These are phyloP conservation scores for Steatornis caripensis DNA, from an alignment of 2,113 vertebrate species.

Conservation along the genomic window DNA sequence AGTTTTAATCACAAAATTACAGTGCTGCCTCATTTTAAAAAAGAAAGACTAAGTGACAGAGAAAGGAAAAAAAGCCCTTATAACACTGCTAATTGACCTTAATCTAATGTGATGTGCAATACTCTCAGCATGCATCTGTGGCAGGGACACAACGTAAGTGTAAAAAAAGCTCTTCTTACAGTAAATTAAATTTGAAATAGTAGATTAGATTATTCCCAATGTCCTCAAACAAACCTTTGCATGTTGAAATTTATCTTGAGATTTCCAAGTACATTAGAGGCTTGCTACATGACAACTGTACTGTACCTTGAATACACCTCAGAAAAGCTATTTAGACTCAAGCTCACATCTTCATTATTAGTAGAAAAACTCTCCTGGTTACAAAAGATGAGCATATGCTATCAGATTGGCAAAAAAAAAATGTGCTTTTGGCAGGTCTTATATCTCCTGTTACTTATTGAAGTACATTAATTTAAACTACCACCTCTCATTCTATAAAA, in stretches of 20 bases:
- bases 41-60: neutral
- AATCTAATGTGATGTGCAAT: slow-evolving; percentile 57
- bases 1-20: slow-evolving; percentile 42
- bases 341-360: neutral
- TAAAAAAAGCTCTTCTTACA: slow-evolving; percentile 28
- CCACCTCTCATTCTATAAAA: neutral
- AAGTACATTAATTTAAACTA: neutral
- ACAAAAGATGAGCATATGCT: neutral
- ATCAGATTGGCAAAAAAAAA: neutral
- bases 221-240: slow-evolving; percentile 39
- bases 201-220: slow-evolving; percentile 54
- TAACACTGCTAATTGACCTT: slow-evolving; percentile 60
- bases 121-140: slow-evolving; percentile 14
- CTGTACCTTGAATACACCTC: neutral
- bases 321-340: neutral
- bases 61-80: neutral
- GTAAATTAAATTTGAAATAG: slow-evolving; percentile 66
- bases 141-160: neutral
- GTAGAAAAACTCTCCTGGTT: neutral
- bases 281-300: neutral
- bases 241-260: slow-evolving; percentile 50
- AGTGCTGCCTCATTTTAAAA: neutral
- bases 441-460: neutral
- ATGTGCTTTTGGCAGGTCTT: neutral
- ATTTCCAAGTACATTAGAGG: slow-evolving; percentile 26